Base-by-base conservation (phyloP, 2,888 invertebrate species). In the Limenitis camilla region DNA sequence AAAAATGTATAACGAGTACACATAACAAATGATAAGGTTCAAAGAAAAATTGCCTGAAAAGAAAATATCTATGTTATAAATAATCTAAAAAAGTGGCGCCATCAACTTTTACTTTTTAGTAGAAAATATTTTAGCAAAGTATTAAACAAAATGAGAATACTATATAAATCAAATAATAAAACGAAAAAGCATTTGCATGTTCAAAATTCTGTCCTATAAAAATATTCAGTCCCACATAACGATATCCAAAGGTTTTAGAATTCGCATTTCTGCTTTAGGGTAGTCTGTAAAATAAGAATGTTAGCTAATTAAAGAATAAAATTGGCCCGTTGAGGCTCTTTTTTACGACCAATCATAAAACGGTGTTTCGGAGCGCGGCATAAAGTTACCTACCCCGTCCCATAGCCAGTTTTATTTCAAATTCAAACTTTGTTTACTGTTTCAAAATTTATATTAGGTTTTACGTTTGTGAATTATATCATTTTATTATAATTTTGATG, bases 341-440 rank as follows among this genome's bases (percentile, higher is more conserved):
- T 75, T 85, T 85, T 83, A 84, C 77, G 78, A 75, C 71, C 72
- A 73, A 80, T 81, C 80, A 81, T 83, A 82, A 84, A 84, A 79
- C 70, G 68, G 71, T 65, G 78, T 74, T 80, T 79, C 71, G 73
- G 72, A 74, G 72, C 65, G 69, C 66, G 70, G 71, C 74, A n/a
- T n/a, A 73, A 79, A 81, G 73, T 69, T 69, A 71, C 71, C 69
- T 68, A 71, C 65, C 62, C 67, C 62, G 69, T 72, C 69, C 68
- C 65, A 63, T 66, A 74, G 65, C 64, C 68, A 66, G 61, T 71
- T 78, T 77, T 71, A 74, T 75, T 69, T 62, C 56, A 63, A 69
- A 78, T 76, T 75, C 76, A 45, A 54, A 76, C 72, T 72, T 74
- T 62, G 58, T 64, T 64, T 66, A 61, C 67, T 62, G 68, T 65